Conservation (phyloP, 2,888 invertebrate species). For the Cartodere bifasciata region DNA sequence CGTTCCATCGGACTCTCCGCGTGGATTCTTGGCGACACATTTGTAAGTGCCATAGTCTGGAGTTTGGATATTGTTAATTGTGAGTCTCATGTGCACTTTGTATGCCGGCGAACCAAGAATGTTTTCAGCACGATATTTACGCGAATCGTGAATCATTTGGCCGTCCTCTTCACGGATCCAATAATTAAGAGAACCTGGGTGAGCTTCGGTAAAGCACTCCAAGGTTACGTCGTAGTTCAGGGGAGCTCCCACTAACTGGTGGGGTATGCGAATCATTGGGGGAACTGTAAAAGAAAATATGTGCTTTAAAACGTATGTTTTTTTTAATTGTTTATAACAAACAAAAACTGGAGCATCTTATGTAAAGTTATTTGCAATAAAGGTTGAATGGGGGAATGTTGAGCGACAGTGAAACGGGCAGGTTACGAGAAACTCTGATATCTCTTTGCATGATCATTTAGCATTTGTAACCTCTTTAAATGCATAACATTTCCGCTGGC, state of each 20-base stretch:
- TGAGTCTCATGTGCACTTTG: constrained; percentile 78
- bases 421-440: constrained; percentile 13
- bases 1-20: constrained; percentile 81
- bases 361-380: no score
- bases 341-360: no score
- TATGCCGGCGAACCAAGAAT: constrained; percentile 57
- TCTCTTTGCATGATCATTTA: constrained; percentile 33
- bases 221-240: constrained; percentile 70
- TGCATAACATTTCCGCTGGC: constrained; percentile 30
- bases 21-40: constrained; percentile 80
- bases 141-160: constrained; percentile 77
- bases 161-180: constrained; percentile 83
- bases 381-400: no score
- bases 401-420: no score
- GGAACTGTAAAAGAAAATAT: constrained; percentile 52
- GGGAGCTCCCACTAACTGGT: constrained; percentile 79
- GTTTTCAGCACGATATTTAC: constrained; percentile 69
- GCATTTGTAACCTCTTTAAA: constrained; percentile 33
- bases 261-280: constrained; percentile 85
- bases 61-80: constrained; percentile 62
- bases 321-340: no score
- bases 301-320: no score
- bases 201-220: constrained; percentile 83
- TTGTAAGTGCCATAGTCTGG: constrained; percentile 80
- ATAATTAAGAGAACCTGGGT: constrained; percentile 81